Conservation (phyloP, 2,888 invertebrate genomes). For the Gandaritis pyraliata region DNA sequence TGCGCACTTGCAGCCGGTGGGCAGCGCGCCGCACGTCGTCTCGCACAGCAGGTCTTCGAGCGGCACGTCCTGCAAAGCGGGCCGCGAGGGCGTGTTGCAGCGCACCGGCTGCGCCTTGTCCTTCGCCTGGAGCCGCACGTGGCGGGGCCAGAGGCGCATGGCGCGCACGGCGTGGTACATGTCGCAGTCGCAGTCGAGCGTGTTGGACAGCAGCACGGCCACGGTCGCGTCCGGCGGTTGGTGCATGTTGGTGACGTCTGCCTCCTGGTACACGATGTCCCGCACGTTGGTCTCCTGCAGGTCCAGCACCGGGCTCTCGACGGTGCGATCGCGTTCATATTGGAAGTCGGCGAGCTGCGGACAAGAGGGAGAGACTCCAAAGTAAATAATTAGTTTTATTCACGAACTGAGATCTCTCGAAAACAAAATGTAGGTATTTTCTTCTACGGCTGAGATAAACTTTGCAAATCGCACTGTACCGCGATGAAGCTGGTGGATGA, state of each 20-base stretch:
- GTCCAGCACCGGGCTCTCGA: background rate
- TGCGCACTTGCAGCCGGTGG: slow-evolving; percentile 33
- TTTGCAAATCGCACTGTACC: too few relatives aligned
- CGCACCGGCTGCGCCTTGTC: background rate
- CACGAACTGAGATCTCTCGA: too few relatives aligned
- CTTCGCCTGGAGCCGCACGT: background rate
- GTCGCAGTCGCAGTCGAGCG: slow-evolving; percentile 39
- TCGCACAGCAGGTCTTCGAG: slow-evolving; percentile 41
- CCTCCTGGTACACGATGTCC: slow-evolving; percentile 12
- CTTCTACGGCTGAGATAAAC: too few relatives aligned
- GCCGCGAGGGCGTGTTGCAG: background rate
- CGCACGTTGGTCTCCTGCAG: slow-evolving; percentile 17
- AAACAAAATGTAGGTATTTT: too few relatives aligned
- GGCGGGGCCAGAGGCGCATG: background rate
- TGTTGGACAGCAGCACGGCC: slow-evolving; percentile 8
- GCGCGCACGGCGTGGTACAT: slow-evolving; percentile 33
- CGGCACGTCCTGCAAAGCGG: slow-evolving; percentile 23
- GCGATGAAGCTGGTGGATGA: too few relatives aligned
- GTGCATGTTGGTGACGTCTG: slow-evolving; percentile 10
- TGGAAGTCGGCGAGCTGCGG: slow-evolving; percentile 31
- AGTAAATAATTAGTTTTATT: too few relatives aligned
- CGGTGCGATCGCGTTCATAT: slow-evolving; percentile 17
- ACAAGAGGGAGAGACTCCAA: too few relatives aligned
- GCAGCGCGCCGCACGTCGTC: slow-evolving; percentile 12
- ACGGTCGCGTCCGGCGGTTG: background rate